Conservation (phyloP, 2,888 invertebrate species). For the Oligia latruncula region DNA sequence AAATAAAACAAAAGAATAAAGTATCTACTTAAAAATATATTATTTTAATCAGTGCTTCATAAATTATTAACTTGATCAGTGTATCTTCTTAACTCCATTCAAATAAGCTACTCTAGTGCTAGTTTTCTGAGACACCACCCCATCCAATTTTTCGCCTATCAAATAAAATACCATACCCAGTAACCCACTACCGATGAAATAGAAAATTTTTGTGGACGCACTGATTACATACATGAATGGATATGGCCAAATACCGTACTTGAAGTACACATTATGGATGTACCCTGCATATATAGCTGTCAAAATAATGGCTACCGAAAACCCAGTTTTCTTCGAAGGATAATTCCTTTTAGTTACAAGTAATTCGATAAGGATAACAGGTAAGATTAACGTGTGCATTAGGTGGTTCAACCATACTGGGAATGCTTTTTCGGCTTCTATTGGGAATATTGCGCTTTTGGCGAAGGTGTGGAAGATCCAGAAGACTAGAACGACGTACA, state of each 20-base stretch:
- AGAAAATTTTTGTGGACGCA: conserved; percentile 91
- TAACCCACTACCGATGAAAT: conserved; percentile 92
- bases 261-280: conserved; percentile 92
- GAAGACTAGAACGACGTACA: conserved; percentile 95
- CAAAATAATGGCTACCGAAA: conserved; percentile 90
- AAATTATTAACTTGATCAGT: conserved; percentile 27
- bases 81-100: conserved; percentile 60
- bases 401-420: conserved; percentile 97
- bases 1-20: conserved; percentile 23
- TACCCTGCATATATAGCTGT: conserved; percentile 92
- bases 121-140: conserved; percentile 89
- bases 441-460: conserved; percentile 96
- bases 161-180: conserved; percentile 91
- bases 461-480: conserved; percentile 96
- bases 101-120: conserved; percentile 42
- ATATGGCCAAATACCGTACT: conserved; percentile 96
- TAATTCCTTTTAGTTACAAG: conserved; percentile 92
- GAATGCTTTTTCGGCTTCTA: conserved; percentile 92
- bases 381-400: conserved; percentile 95
- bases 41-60: conserved; percentile 8
- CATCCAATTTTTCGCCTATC: conserved; percentile 93
- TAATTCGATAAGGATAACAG: conserved; percentile 94
- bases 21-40: conserved; percentile 12
- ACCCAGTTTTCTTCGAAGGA: conserved; percentile 92
- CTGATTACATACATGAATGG: conserved; percentile 95